Evolutionary conservation across 2,888 invertebrate species (phyloP).

Genomic region (Eudasyphora cyanicolor): DNA sequence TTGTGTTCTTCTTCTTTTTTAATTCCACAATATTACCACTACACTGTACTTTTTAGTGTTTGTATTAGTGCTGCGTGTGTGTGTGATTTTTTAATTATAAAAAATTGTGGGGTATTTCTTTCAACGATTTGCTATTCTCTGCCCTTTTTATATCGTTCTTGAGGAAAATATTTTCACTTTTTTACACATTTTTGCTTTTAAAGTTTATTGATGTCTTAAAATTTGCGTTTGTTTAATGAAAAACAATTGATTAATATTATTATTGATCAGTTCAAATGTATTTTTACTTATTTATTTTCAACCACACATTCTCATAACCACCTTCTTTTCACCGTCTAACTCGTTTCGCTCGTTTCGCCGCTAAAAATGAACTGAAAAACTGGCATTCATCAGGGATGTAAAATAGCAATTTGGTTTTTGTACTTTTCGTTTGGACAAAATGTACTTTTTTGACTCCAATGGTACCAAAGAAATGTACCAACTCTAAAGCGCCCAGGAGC

Average conservation of each 20-base stretch:
- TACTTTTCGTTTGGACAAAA: too few relatives aligned
- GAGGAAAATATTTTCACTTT: too few relatives aligned
- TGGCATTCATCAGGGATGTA: too few relatives aligned
- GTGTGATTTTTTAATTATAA: conserved; percentile 23
- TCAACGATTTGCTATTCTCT: too few relatives aligned
- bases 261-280: conserved; percentile 44
- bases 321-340: conserved; percentile 58
- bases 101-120: conserved; percentile 4
- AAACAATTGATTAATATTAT: conserved; percentile 42
- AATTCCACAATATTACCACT: conserved; percentile 60
- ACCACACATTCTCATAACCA: conserved; percentile 58
- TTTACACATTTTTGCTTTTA: conserved; percentile 9
- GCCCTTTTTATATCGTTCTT: too few relatives aligned
- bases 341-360: conserved; percentile 60
- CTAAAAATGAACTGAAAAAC: conserved; percentile 51
- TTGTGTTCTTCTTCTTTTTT: conserved; percentile 35
- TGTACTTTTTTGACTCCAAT: too few relatives aligned
- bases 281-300: conserved; percentile 42
- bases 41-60: conserved; percentile 60
- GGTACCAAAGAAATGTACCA: too few relatives aligned
- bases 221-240: conserved; percentile 54
- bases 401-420: too few relatives aligned
- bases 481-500: too few relatives aligned
- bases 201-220: conserved; percentile 42
- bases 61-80: background rate